Conservation (phyloP, 2,113 vertebrate genomes). For the Bujurquina vittata region DNA sequence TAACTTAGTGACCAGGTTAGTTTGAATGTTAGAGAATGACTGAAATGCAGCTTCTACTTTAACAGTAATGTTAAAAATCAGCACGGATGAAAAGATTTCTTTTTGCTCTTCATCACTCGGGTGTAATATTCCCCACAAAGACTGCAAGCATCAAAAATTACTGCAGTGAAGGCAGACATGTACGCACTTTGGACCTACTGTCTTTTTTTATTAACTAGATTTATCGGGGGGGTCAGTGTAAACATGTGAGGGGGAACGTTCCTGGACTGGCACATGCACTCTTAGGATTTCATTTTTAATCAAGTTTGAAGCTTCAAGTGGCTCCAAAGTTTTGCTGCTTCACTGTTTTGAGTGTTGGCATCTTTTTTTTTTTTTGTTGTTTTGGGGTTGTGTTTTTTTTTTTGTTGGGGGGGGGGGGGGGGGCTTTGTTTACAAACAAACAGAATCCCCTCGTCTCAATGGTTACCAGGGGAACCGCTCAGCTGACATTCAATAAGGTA, state of each 20-base stretch:
- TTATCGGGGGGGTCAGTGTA: too few species aligned
- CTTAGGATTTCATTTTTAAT: neutral
- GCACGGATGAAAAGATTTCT: neutral
- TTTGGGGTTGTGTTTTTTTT: too few species aligned
- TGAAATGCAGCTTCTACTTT: neutral
- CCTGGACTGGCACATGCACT: neutral
- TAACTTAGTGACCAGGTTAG: neutral
- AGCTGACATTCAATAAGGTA: neutral
- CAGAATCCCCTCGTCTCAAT: too few species aligned
- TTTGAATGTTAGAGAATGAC: neutral
- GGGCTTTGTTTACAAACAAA: neutral
- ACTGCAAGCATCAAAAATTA: neutral
- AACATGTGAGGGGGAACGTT: too few species aligned
- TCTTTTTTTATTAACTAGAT: too few species aligned
- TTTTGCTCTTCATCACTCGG: neutral
- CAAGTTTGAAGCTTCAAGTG: neutral
- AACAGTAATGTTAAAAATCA: neutral
- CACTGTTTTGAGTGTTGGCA: neutral
- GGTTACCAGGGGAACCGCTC: neutral
- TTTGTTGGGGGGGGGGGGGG: neutral
- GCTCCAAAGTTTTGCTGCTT: neutral
- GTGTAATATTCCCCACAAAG: neutral
- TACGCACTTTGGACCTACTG: too few species aligned
- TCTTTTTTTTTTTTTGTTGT: too few species aligned
- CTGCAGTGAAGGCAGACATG: neutral